Conservation (phyloP, 2,113 vertebrate species). For the Ibidorhyncha struthersii region DNA sequence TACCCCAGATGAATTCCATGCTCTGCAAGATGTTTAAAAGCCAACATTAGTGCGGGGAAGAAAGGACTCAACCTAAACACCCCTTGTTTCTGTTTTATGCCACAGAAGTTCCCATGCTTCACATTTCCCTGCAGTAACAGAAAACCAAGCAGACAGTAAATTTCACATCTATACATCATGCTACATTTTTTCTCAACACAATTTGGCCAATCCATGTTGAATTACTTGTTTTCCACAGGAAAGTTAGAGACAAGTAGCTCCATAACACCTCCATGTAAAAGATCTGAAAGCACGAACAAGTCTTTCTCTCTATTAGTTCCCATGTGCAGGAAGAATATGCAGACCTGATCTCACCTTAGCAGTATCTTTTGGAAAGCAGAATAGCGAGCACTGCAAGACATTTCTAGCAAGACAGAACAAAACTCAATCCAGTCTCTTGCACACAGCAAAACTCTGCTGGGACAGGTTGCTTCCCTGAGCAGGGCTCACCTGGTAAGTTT, state of each 20-base stretch:
- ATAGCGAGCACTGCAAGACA: background rate
- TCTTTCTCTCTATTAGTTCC: background rate
- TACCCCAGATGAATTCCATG: background rate
- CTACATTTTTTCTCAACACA: background rate
- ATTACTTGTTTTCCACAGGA: background rate
- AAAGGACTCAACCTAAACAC: background rate
- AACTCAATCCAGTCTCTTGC: background rate
- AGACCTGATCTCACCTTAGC: background rate
- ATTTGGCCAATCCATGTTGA: rapidly evolving
- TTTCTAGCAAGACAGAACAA: background rate
- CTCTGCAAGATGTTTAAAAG: background rate
- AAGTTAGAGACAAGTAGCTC: background rate
- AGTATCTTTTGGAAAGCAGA: background rate
- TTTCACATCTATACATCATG: background rate
- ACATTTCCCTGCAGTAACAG: background rate
- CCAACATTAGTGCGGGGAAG: background rate
- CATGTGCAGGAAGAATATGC: background rate
- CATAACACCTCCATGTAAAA: background rate
- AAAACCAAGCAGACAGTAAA: background rate
- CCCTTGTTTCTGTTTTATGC: background rate
- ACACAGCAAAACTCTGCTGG: background rate
- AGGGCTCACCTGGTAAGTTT: conserved; percentile 91
- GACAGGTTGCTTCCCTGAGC: background rate
- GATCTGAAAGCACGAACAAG: background rate
- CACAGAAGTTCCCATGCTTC: background rate